These are phyloP conservation scores for Lasiurus cinereus DNA, from an alignment of 2,113 vertebrate species.

Conservation along the genomic window DNA sequence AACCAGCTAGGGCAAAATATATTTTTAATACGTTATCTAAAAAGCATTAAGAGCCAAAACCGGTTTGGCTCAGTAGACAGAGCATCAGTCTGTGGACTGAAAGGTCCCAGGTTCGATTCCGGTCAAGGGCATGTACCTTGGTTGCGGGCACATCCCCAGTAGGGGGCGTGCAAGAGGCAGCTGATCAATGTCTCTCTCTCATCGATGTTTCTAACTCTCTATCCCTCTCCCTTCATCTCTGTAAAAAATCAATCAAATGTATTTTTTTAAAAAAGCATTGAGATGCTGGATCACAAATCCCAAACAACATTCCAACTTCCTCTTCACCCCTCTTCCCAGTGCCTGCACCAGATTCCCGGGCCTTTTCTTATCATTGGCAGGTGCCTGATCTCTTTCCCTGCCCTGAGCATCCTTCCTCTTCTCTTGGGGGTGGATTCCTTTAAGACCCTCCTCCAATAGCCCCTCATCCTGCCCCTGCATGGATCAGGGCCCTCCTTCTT, in stretches of 20 bases:
- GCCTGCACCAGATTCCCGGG: background rate
- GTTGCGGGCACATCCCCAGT: no score
- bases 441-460: background rate
- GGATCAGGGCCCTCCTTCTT: background rate
- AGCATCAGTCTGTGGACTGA: no score
- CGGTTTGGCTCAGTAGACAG: no score
- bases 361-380: background rate
- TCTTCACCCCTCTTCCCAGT: background rate
- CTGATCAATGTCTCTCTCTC: no score
- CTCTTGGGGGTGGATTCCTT: background rate
- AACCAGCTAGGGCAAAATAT: no score
- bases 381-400: background rate
- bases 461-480: background rate
- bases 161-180: no score
- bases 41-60: background rate
- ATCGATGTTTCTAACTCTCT: no score
- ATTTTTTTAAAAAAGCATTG: no score
- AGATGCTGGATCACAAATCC: background rate
- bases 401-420: background rate
- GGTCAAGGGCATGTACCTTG: no score
- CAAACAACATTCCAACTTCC: background rate
- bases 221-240: no score
- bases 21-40: background rate
- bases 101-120: no score
- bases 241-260: no score